phyloP scores from a whole-genome alignment of 1,140 invertebrate genomes.

The Nephila pilipes region DNA sequence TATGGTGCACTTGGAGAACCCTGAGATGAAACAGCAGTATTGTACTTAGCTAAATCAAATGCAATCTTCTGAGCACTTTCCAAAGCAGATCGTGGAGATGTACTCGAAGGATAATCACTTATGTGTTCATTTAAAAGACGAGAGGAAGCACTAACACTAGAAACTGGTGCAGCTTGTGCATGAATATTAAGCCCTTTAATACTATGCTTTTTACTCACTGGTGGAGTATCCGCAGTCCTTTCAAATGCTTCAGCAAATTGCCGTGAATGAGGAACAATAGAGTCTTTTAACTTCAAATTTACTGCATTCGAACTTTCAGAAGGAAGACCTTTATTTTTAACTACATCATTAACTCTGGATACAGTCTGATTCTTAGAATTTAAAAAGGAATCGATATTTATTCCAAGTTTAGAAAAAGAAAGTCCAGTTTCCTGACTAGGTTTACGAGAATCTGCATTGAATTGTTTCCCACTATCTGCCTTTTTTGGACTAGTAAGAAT shows the following conservation, averaged over 20 bases:
- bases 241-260: constrained; percentile 76
- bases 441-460: constrained; percentile 55
- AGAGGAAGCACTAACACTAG: constrained; percentile 66
- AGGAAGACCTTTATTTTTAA: constrained; percentile 59
- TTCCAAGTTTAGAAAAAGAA: constrained; percentile 56
- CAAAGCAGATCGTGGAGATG: constrained; percentile 53
- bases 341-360: constrained; percentile 33
- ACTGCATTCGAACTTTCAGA: constrained; percentile 53
- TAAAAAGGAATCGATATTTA: constrained; percentile 68
- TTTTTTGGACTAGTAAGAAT: constrained; percentile 67
- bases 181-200: constrained; percentile 33
- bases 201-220: constrained; percentile 66
- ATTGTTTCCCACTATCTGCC: constrained; percentile 52
- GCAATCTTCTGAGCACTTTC: constrained; percentile 69
- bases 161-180: constrained; percentile 27
- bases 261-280: constrained; percentile 72
- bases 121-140: constrained; percentile 62
- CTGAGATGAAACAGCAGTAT: constrained; percentile 71
- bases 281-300: constrained; percentile 70
- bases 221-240: constrained; percentile 55
- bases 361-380: constrained; percentile 61
- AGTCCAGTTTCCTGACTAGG: constrained; percentile 69
- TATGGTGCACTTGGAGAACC: constrained; percentile 60
- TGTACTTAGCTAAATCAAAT: constrained; percentile 71
- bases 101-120: constrained; percentile 66